Evolutionary conservation across 2,888 invertebrate species (phyloP).

Genomic region (Drosophila atripex): DNA sequence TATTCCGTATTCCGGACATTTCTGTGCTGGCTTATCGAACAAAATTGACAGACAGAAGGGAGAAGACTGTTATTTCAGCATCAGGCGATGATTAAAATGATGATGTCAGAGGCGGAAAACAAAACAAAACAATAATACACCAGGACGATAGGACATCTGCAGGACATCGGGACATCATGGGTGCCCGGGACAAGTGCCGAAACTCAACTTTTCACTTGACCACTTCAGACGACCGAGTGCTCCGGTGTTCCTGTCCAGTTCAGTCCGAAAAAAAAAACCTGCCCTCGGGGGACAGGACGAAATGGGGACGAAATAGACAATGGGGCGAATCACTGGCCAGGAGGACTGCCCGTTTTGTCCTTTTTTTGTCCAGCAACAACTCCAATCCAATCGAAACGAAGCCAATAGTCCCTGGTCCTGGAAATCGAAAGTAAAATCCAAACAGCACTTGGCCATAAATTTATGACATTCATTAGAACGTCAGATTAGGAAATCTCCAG

Average conservation of each 20-base stretch:
- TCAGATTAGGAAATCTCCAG: constrained; percentile 82
- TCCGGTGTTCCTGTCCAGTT: constrained; percentile 18
- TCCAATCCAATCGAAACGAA: constrained; percentile 81
- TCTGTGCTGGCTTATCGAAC: constrained; percentile 64
- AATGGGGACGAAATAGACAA: constrained; percentile 53
- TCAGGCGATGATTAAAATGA: constrained; percentile 75
- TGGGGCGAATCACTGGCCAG: constrained; percentile 69
- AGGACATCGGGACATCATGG: not conserved
- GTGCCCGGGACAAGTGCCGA: constrained; percentile 62
- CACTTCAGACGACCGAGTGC: constrained; percentile 66
- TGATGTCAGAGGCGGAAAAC: constrained; percentile 68
- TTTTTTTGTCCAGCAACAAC: not conserved
- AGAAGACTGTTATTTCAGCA: constrained; percentile 31
- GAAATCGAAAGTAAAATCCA: constrained; percentile 14
- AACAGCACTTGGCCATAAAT: constrained; percentile 79
- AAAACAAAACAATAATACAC: constrained; percentile 37
- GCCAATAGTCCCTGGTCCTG: constrained; percentile 2
- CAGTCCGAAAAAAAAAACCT: constrained; percentile 4
- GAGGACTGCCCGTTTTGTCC: constrained; percentile 17
- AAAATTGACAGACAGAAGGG: constrained; percentile 69
- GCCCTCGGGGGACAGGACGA: constrained; percentile 36
- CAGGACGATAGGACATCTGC: not conserved
- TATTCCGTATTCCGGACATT: constrained; percentile 33
- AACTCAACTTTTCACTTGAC: constrained; percentile 81
- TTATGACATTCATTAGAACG: constrained; percentile 84